Evolutionary conservation across 2,113 vertebrate genomes (phyloP).

Genomic region (Brachyhypopomus occidentalis): DNA sequence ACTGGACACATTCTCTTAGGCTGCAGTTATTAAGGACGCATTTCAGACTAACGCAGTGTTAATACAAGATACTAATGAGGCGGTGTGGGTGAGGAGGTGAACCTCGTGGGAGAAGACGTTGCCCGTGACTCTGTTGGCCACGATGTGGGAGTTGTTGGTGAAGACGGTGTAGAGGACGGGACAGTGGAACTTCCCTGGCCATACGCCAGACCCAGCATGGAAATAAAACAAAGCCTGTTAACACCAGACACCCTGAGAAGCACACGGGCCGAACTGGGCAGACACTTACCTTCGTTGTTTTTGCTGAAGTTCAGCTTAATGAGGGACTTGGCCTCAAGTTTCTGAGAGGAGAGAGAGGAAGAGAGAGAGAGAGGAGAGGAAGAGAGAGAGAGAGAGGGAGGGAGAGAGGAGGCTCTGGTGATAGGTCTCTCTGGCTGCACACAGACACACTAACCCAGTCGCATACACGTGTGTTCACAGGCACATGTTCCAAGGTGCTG

Average conservation of each 20-base stretch:
- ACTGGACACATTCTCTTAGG: background rate
- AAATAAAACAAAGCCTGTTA: no score
- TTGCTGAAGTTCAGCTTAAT: conserved; percentile 91
- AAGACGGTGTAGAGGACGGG: conserved; percentile 93
- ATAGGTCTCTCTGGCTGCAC: no score
- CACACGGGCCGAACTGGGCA: background rate
- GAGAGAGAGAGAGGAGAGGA: conserved; percentile 7
- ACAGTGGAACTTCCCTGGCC: conserved; percentile 92
- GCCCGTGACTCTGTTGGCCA: conserved; percentile 88
- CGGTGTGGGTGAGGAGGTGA: conserved; percentile 10
- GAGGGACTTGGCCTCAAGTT: conserved; percentile 90
- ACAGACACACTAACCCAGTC: background rate
- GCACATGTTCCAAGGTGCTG: background rate
- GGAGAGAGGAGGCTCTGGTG: background rate
- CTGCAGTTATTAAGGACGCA: background rate
- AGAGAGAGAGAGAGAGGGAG: background rate
- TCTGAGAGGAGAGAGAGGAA: conserved; percentile 71
- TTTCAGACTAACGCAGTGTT: no score
- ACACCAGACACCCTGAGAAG: background rate
- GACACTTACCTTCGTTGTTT: conserved; percentile 89
- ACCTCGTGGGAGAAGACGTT: conserved; percentile 96
- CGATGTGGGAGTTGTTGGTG: conserved; percentile 95
- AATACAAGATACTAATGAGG: no score
- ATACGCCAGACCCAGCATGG: conserved; percentile 33
- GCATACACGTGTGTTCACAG: background rate